Percentiles rank a stretch among this genome's conserved stretches.
These are phyloP conservation scores for Atta cephalotes DNA, from an alignment of 1,140 invertebrate species.

Conservation along the genomic window DNA sequence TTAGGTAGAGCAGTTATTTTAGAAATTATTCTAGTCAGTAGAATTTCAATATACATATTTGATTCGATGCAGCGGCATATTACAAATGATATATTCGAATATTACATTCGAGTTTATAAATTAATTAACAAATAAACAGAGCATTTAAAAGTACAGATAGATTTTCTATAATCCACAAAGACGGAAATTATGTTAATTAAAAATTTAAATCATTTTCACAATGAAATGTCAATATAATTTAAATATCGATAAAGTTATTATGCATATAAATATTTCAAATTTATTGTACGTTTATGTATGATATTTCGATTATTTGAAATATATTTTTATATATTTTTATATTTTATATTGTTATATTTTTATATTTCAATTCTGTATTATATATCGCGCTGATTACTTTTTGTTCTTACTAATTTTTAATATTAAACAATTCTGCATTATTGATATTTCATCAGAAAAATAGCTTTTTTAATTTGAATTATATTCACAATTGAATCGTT, in stretches of 20 bases:
- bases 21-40: conserved; percentile 1
- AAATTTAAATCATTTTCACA: not conserved
- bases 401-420: not conserved
- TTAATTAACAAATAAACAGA: not conserved
- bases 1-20: conserved; percentile 12
- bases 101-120: not conserved
- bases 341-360: too few relatives aligned
- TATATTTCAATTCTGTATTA: not conserved
- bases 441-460: not conserved
- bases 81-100: not conserved
- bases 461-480: not conserved
- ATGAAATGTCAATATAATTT: not conserved
- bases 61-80: not conserved
- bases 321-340: not conserved
- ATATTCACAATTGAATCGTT: not conserved
- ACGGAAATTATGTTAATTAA: not conserved
- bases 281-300: not conserved
- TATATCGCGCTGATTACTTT: not conserved
- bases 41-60: not conserved
- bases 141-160: not conserved
- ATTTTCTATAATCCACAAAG: too few relatives aligned
- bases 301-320: conserved; percentile 1
- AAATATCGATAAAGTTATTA: not conserved
- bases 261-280: not conserved
- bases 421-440: not conserved